Base-by-base conservation (phyloP, 2,797 vertebrate genomes). In the Astyanax mexicanus region DNA sequence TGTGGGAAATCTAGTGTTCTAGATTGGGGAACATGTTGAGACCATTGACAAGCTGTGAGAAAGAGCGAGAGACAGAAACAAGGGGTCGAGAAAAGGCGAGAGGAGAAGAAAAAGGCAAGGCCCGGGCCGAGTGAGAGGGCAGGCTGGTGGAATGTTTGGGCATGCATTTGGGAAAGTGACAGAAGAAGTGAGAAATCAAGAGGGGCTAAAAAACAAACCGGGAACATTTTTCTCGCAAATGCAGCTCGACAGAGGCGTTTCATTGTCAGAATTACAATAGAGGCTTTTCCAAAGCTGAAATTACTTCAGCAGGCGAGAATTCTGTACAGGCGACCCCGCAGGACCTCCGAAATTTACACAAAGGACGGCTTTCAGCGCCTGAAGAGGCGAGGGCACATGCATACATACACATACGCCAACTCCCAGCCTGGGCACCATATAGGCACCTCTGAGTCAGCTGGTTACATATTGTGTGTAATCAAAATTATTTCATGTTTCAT, bases 261-360 rank as follows among this genome's bases (percentile, higher is more conserved):
- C 93, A 94, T 94, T 94, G 93, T 94, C 91, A 88, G 83, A 91
- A 92, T 91, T 88, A 94, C 93, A 94, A 94, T 94, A 94, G 92
- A 86, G 86, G 91, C 94, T 92, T 93, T 93, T 92, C 92, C 91
- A 27, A 93, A 88, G 88, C 89, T 92, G 91, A 92, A 92, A 96
- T 98, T 96, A 98, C 96, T 97, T 97, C 96, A 98, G 94, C 93
- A 89, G 90, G 93, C 90, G 96, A 92, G 96, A 98, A 98, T 98
- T 96, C 89, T 90, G 92, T 92, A 93, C 91, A 93, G 92, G 90
- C 92, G 92, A 95, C 93, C 93, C 90, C 84, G 91, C 83, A 8
- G 82, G 92, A 89, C 84, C 86, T 91, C 88, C 84, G 82, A 90
- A 81, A 83, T 89, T 89, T 78, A 61, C 87, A 95, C 92, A 95